Evolutionary conservation across 2,888 invertebrate species (phyloP).

Genomic region (Tinea semifulvella): DNA sequence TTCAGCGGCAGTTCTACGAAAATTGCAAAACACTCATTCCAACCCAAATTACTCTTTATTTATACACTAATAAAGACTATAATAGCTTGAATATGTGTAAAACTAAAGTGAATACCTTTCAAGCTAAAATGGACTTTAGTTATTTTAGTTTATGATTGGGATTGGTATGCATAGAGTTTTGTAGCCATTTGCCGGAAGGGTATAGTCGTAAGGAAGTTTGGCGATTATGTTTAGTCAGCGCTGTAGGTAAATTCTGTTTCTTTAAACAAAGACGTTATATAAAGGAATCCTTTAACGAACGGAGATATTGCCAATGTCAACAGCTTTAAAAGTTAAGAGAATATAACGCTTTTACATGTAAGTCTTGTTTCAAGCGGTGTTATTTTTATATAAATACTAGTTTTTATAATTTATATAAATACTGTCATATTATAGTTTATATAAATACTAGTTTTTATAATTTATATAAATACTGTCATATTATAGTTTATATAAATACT

Average conservation of each 20-base stretch:
- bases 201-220: conserved; percentile 66
- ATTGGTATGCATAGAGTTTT: conserved; percentile 26
- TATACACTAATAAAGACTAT: background rate
- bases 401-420: no score
- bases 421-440: no score
- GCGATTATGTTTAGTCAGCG: conserved; percentile 66
- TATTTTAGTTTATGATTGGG: background rate
- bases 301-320: conserved; percentile 31
- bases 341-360: no score
- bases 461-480: no score
- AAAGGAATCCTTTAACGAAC: no score
- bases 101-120: conserved; percentile 4
- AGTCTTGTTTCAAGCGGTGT: no score
- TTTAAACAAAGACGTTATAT: no score
- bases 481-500: no score
- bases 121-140: conserved; percentile 7
- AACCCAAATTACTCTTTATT: conserved; percentile 23
- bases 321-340: background rate
- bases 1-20: conserved; percentile 57
- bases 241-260: no score
- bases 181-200: conserved; percentile 56
- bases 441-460: no score
- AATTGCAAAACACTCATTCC: conserved; percentile 46
- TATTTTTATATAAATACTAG: no score
- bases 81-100: background rate